Conservation (phyloP, 2,797 vertebrate genomes). For the Enteromius paludinosus region DNA sequence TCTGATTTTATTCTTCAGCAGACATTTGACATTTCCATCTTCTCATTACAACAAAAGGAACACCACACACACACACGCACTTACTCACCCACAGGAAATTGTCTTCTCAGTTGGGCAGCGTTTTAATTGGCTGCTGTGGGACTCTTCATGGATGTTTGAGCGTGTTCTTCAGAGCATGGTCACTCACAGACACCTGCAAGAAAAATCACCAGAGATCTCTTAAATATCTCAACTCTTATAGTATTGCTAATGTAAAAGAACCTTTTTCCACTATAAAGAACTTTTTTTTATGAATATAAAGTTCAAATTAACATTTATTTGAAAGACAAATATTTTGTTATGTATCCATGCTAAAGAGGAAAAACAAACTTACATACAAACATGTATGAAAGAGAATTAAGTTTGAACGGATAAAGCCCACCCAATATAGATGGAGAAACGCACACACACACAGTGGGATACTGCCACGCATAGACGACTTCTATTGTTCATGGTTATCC, state of each 20-base stretch:
- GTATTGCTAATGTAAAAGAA: background rate
- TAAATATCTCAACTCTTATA: background rate
- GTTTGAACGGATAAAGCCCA: constrained; percentile 28
- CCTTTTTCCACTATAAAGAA: background rate
- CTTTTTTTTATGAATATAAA: background rate
- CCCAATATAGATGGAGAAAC: constrained; percentile 14
- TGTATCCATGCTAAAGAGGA: background rate
- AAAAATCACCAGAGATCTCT: background rate
- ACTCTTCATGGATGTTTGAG: background rate
- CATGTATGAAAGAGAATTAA: background rate
- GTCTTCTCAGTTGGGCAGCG: constrained; percentile 27
- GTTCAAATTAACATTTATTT: background rate
- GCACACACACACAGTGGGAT: constrained; percentile 22
- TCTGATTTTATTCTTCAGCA: background rate
- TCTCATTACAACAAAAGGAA: constrained; percentile 20
- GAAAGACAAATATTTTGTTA: background rate
- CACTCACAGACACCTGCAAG: background rate
- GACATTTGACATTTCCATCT: background rate
- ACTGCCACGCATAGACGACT: constrained; percentile 40
- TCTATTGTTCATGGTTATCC: constrained; percentile 52
- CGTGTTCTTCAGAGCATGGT: background rate
- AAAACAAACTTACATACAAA: background rate
- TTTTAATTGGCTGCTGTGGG: constrained; percentile 44
- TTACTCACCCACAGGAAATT: background rate
- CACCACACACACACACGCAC: background rate